phyloP scores from a whole-genome alignment of 2,113 vertebrate genomes.

The Apus apus region DNA sequence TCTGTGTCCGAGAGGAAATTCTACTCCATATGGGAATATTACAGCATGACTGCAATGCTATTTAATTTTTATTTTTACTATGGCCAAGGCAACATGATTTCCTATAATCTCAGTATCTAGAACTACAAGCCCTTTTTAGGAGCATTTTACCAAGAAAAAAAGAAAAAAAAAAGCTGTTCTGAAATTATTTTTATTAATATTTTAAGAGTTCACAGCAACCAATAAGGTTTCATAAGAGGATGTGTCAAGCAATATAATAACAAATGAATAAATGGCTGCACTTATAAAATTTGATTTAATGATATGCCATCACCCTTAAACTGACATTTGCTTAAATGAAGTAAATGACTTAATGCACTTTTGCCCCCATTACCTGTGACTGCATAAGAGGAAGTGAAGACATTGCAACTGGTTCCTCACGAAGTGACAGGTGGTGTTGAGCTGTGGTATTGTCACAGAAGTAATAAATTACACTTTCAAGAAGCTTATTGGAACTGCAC shows the following conservation, averaged over 20 bases:
- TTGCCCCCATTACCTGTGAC: neutral
- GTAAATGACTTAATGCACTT: neutral
- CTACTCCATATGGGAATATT: accelerated
- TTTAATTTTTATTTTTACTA: neutral
- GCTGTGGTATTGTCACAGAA: neutral
- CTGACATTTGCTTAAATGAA: neutral
- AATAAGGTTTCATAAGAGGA: neutral
- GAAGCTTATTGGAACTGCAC: neutral
- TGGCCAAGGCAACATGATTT: neutral
- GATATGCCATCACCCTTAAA: neutral
- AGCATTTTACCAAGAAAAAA: neutral
- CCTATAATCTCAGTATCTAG: neutral
- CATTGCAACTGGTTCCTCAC: neutral
- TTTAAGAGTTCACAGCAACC: neutral
- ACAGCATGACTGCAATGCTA: neutral
- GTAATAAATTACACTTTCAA: neutral
- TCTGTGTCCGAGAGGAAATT: neutral
- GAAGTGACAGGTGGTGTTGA: neutral
- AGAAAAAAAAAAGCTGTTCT: neutral
- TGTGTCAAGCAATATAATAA: neutral
- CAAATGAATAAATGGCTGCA: constrained; percentile 3
- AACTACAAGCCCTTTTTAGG: neutral
- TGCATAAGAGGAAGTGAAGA: neutral
- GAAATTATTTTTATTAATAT: neutral
- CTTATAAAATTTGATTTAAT: constrained; percentile 15